phyloP scores from a whole-genome alignment of 2,797 vertebrate genomes.

The Thaleichthys pacificus region DNA sequence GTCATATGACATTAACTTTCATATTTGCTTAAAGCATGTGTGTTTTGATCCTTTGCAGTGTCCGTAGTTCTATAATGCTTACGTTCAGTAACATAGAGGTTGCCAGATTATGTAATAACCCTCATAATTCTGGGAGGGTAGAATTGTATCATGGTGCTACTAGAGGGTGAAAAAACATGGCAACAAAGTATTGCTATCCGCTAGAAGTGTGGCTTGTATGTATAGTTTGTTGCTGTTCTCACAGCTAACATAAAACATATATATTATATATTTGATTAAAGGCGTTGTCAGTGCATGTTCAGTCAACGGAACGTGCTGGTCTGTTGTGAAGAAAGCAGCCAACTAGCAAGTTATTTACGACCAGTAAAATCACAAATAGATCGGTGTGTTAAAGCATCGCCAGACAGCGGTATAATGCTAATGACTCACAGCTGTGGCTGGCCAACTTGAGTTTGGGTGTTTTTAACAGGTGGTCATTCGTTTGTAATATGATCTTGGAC shows the following conservation, averaged over 20 bases:
- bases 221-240: background rate
- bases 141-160: background rate
- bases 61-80: conserved; percentile 35
- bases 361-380: too few species aligned
- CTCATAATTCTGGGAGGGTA: background rate
- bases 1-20: conserved; percentile 20
- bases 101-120: background rate
- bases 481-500: background rate
- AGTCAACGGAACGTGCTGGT: background rate
- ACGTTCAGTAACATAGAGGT: background rate
- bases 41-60: conserved; percentile 17
- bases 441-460: background rate
- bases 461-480: conserved; percentile 7
- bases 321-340: too few species aligned
- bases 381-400: too few species aligned
- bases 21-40: conserved; percentile 1
- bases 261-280: background rate
- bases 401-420: background rate
- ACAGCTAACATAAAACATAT: background rate
- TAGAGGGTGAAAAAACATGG: background rate
- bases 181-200: background rate
- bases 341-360: too few species aligned
- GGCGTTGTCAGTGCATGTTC: background rate
- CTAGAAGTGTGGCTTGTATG: background rate
- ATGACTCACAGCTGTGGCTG: background rate